phyloP scores from a whole-genome alignment of 1,140 invertebrate species.

The Aphelenchoides besseyi region DNA sequence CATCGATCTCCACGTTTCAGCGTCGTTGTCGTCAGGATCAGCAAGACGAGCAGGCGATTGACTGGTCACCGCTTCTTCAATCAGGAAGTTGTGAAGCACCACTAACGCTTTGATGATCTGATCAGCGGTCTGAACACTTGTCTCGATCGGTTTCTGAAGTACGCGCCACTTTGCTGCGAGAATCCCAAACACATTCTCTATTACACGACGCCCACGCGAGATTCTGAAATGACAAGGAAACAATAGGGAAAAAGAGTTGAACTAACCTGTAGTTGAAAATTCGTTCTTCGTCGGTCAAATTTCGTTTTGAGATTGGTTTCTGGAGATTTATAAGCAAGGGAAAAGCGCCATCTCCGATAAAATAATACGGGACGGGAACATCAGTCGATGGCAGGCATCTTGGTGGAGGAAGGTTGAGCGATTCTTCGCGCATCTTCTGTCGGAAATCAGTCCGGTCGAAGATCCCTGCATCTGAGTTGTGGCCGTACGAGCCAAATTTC shows the following conservation, averaged over 20 bases:
- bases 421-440: neutral
- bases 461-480: neutral
- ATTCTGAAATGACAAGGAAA: slow-evolving; percentile 6
- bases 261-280: neutral
- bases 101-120: slow-evolving; percentile 13
- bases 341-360: neutral
- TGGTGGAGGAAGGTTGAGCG: neutral
- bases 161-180: slow-evolving; percentile 20
- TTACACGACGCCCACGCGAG: slow-evolving; percentile 21
- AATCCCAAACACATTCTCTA: slow-evolving; percentile 22
- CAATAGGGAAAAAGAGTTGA: neutral
- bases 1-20: neutral
- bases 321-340: neutral
- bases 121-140: slow-evolving; percentile 11
- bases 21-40: neutral
- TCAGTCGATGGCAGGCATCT: neutral
- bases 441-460: neutral
- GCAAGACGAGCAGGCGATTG: neutral
- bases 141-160: slow-evolving; percentile 28
- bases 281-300: neutral
- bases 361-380: neutral
- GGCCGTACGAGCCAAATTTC: neutral
- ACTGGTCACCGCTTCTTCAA: slow-evolving; percentile 17
- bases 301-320: neutral
- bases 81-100: slow-evolving; percentile 29